Conservation (phyloP, 2,113 vertebrate genomes). For the Lepus americanus region DNA sequence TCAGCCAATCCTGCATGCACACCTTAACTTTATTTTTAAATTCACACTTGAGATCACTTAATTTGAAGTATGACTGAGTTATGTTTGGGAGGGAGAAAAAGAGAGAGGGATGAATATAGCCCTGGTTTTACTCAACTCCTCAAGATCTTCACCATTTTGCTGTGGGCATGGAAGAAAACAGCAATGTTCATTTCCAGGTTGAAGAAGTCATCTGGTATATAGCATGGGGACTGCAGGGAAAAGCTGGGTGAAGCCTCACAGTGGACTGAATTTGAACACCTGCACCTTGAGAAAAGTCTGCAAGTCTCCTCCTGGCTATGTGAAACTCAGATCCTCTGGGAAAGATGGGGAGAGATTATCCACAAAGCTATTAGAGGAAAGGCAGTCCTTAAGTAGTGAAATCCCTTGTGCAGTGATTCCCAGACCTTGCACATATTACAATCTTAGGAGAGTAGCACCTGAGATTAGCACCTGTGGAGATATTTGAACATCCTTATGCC, state of each 20-base stretch:
- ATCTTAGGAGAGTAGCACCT: constrained; percentile 29
- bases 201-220: background rate
- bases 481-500: background rate
- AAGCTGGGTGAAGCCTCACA: background rate
- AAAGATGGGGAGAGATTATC: constrained; percentile 20
- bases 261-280: constrained; percentile 28
- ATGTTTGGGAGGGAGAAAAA: constrained; percentile 63
- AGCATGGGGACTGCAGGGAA: background rate
- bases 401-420: background rate
- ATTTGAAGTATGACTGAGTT: constrained; percentile 74
- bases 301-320: constrained; percentile 16
- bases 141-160: constrained; percentile 29
- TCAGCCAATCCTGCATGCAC: constrained; percentile 64
- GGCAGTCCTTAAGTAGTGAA: constrained; percentile 50
- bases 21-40: constrained; percentile 79
- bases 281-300: constrained; percentile 27
- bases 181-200: background rate
- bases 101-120: background rate
- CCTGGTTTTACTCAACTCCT: constrained; percentile 32
- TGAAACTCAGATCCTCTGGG: background rate
- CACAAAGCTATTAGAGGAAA: constrained; percentile 43
- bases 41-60: constrained; percentile 63
- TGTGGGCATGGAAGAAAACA: background rate
- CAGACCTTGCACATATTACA: constrained; percentile 41
- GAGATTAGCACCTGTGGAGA: background rate